Conservation (phyloP, 2,888 invertebrate genomes). For the Andrena fulva region DNA sequence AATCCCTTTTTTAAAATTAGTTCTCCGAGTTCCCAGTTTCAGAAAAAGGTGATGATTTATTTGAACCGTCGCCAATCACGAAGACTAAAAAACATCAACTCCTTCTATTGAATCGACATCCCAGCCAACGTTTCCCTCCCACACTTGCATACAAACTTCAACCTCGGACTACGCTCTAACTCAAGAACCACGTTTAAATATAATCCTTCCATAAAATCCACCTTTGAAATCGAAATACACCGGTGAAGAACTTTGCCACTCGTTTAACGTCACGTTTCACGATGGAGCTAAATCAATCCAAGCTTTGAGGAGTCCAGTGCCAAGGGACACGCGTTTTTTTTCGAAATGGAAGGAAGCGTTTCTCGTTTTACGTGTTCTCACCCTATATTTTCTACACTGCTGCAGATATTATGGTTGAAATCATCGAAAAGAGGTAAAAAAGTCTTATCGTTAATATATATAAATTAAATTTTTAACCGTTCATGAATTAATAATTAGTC, state of each 20-base stretch:
- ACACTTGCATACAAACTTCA: constrained; percentile 1
- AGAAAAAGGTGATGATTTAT: neutral
- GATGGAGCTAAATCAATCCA: neutral
- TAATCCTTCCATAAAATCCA: neutral
- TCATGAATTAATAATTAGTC: no score
- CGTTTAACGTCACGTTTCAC: constrained; percentile 13
- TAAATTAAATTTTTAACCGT: no score
- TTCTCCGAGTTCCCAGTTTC: no score
- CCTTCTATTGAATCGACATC: neutral
- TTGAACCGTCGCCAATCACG: neutral
- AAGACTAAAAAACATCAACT: no score
- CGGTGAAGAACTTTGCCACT: neutral
- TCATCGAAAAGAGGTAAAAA: no score
- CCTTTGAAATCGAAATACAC: neutral
- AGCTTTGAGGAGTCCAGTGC: neutral
- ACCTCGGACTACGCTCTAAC: neutral
- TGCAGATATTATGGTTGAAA: no score
- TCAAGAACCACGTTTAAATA: constrained; percentile 16
- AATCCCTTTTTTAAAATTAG: no score
- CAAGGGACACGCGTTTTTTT: neutral
- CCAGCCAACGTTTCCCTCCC: neutral
- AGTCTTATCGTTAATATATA: no score
- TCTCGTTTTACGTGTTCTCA: neutral
- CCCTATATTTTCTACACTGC: no score
- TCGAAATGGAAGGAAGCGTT: constrained; percentile 23